Evolutionary conservation across 2,113 vertebrate genomes (phyloP).

Genomic region (Puntigrus tetrazona): DNA sequence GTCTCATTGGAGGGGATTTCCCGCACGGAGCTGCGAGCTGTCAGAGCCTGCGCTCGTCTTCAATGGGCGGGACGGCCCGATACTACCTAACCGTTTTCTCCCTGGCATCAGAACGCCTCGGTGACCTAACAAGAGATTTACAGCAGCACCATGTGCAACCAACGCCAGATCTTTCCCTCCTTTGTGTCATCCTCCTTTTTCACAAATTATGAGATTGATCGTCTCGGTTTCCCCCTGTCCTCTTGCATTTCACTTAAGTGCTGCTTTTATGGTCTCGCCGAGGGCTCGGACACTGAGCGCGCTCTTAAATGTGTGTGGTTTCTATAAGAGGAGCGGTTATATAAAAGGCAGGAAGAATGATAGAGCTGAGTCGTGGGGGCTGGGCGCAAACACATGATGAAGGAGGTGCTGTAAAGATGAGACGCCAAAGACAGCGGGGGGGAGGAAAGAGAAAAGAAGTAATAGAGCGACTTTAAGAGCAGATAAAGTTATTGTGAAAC

Average conservation of each 20-base stretch:
- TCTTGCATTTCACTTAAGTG: slow-evolving; percentile 24
- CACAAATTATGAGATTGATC: slow-evolving; percentile 65
- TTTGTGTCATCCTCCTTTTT: slow-evolving; percentile 54
- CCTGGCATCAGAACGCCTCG: slow-evolving; percentile 52
- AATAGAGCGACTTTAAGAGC: slow-evolving; percentile 14
- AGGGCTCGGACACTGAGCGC: slow-evolving; percentile 39
- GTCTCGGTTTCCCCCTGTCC: slow-evolving; percentile 35
- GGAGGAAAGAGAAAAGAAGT: slow-evolving; percentile 47
- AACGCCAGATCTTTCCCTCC: slow-evolving; percentile 58
- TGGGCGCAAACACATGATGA: slow-evolving; percentile 18
- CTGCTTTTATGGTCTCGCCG: slow-evolving; percentile 34
- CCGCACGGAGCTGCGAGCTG: slow-evolving; percentile 31
- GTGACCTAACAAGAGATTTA: slow-evolving; percentile 64
- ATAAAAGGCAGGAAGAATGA: background rate
- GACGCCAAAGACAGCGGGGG: slow-evolving; percentile 22
- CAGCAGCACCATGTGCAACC: slow-evolving; percentile 58
- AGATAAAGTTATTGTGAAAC: slow-evolving; percentile 23
- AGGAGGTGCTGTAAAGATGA: slow-evolving; percentile 46
- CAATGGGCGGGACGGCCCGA: slow-evolving; percentile 5
- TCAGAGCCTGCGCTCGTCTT: slow-evolving; percentile 45
- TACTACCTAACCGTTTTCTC: slow-evolving; percentile 28
- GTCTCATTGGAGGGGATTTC: slow-evolving; percentile 54
- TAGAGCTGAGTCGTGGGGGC: slow-evolving; percentile 31
- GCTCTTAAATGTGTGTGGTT: slow-evolving; percentile 48
- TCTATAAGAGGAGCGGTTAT: slow-evolving; percentile 16